These are phyloP conservation scores for Callorhinus ursinus DNA, from an alignment of 2,113 vertebrate species.

Conservation along the genomic window DNA sequence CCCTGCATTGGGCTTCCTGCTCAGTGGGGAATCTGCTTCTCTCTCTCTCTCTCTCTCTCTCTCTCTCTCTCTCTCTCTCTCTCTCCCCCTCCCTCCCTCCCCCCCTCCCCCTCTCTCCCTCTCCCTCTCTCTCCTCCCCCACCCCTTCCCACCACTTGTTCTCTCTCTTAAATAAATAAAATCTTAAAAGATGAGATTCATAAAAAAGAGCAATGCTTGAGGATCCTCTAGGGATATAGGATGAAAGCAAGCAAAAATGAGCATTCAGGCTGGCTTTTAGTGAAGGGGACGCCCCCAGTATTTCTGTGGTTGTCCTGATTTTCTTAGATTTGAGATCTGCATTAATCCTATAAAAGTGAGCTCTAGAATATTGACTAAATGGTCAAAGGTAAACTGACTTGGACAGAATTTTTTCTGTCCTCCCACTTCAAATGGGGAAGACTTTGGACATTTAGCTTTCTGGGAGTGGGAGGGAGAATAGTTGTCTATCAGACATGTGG, in stretches of 20 bases:
- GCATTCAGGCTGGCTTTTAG: background rate
- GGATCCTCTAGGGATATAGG: background rate
- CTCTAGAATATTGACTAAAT: background rate
- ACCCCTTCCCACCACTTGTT: background rate
- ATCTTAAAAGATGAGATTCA: background rate
- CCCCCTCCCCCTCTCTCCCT: no score
- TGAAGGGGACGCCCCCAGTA: background rate
- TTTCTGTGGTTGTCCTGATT: background rate
- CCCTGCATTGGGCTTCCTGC: background rate
- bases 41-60: background rate
- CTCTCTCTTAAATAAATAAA: background rate
- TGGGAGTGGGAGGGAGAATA: background rate
- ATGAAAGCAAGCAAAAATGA: background rate
- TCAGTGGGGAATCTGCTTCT: background rate
- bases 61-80: background rate
- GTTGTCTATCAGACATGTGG: background rate
- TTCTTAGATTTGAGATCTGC: background rate
- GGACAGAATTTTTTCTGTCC: background rate
- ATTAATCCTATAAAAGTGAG: background rate
- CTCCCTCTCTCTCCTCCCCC: background rate
- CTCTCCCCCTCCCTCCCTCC: no score
- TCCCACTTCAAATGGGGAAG: background rate
- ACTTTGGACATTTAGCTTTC: background rate
- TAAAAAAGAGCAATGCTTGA: background rate
- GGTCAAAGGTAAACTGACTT: background rate